Conservation (phyloP, 2,113 vertebrate species). For the Balaeniceps rex region DNA sequence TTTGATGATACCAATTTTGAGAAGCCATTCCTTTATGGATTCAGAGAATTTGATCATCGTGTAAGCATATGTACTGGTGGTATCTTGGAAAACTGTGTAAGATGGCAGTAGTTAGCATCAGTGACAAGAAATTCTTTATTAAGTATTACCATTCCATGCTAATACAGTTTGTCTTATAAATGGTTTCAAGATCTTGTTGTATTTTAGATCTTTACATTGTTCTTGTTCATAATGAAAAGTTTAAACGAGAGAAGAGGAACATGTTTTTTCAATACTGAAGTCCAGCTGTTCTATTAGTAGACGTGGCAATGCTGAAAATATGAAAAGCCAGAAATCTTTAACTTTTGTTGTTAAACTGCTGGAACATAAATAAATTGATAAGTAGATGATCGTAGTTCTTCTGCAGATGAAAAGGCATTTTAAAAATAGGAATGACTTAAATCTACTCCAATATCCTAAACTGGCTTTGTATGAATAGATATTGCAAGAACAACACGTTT, state of each 20-base stretch:
- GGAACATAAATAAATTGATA: not conserved
- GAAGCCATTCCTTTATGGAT: not conserved
- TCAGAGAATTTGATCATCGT: not conserved
- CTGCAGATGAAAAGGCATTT: constrained; percentile 20
- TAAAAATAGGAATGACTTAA: constrained; percentile 42
- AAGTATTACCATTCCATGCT: not conserved
- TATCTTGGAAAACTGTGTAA: not conserved
- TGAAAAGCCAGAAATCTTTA: not conserved
- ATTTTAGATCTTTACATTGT: not conserved
- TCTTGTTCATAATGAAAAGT: not conserved
- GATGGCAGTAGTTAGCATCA: not conserved
- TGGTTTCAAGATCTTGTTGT: not conserved
- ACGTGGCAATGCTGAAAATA: not conserved
- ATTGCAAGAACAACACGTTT: not conserved
- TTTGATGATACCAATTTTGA: not conserved
- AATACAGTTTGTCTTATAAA: not conserved
- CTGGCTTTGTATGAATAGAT: not conserved
- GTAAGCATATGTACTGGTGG: not conserved
- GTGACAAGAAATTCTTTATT: not conserved
- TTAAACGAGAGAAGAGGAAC: not conserved
- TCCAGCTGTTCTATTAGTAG: not conserved
- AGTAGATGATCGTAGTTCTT: not conserved
- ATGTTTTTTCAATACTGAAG: not conserved
- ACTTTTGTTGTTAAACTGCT: not conserved
- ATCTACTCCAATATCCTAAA: not conserved